Base-by-base conservation (phyloP, 2,113 vertebrate genomes). In the Psilopogon haemacephalus region DNA sequence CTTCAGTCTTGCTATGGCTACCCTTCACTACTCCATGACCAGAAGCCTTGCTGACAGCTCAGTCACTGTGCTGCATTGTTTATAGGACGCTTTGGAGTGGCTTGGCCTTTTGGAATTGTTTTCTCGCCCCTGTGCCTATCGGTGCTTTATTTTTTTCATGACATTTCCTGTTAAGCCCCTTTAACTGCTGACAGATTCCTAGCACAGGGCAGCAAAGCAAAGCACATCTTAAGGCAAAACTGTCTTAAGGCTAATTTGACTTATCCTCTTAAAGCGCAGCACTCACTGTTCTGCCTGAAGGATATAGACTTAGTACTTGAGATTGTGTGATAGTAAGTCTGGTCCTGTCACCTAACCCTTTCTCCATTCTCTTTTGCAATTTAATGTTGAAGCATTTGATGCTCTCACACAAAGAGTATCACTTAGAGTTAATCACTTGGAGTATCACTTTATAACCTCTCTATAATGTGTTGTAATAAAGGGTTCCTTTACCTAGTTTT, bases 241-340 rank as follows among this genome's bases (percentile, higher is more conserved):
- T 94, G 72, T 84, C 65, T 91, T 91, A 73, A 90, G 82, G 62
- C 90, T 95, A 17, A 88, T 92, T 90, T 92, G 62, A 46, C 13
- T 95, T 86, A 94, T 90, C 92, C 76, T 93, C 90, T 95, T 93
- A 90, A 73, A 62, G 80, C 37, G 5, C 12, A 86, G 88, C 28
- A 86, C 60, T 56, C 12, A 23, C 27, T 68, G 20, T 33, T 79
- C 48, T 75, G 16, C 69, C 58, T 78, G 83, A 63, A 88, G 79
- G 54, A 52, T 80, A 11, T 44, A 76, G 26, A 42, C 17, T 63
- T 21, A 60, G 72, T 59, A 21, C 64, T 77, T 94, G 24, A 42
- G 21, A 70, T 55, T 20, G 3, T 83, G 2, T 65, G 38, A 42
- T 12, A 73, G 21, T 32, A 46, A 54, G 4, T 71, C 56, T 60